Percentiles rank a stretch among this genome's conserved stretches.
These are phyloP conservation scores for Diadophis punctatus DNA, from an alignment of 2,113 vertebrate genomes.

Conservation along the genomic window DNA sequence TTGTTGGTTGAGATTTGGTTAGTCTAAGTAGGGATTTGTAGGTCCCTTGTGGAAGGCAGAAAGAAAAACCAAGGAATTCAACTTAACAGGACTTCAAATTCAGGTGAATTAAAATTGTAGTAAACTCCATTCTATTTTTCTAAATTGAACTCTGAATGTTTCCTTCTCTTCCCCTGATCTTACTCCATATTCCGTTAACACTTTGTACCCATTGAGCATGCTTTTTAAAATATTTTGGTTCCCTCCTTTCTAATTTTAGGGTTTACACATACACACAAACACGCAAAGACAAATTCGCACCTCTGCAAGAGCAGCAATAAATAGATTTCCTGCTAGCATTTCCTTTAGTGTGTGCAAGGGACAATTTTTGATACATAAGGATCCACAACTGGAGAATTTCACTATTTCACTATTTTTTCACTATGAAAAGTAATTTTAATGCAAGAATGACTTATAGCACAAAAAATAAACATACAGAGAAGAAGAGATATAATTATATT, in stretches of 20 bases:
- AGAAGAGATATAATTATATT: not conserved
- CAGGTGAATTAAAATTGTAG: not conserved
- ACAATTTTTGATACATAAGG: not conserved
- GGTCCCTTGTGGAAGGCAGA: too few relatives aligned
- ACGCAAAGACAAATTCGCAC: not conserved
- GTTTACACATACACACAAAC: not conserved
- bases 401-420: not conserved
- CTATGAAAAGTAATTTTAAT: not conserved
- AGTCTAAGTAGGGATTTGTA: too few relatives aligned
- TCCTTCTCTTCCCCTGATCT: not conserved
- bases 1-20: too few relatives aligned
- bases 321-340: not conserved
- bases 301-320: not conserved
- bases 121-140: not conserved
- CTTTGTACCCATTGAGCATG: not conserved
- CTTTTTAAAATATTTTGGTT: not conserved
- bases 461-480: not conserved
- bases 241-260: not conserved
- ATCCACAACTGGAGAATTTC: not conserved
- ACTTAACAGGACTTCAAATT: not conserved
- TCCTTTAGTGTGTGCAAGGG: not conserved
- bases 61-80: too few relatives aligned
- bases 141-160: not conserved
- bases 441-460: not conserved
- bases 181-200: not conserved